A percentile compares a stretch with the other conserved stretches of the same genome.
Evolutionary conservation across 2,888 invertebrate species (phyloP).

Genomic region (Poecilobothrus nobilitatus): DNA sequence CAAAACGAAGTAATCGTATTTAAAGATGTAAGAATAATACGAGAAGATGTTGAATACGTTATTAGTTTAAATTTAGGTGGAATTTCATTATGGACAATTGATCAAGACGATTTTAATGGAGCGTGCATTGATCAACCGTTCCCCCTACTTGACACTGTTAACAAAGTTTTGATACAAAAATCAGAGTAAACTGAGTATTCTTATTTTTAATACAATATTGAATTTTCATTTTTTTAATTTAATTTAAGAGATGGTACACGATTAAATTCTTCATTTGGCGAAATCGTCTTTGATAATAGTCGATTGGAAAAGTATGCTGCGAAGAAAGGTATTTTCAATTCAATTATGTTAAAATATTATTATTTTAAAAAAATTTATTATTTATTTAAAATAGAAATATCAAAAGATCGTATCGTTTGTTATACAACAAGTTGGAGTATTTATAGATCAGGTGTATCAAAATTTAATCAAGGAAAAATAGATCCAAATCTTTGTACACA

Average conservation of each 20-base stretch:
- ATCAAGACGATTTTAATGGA: neutral
- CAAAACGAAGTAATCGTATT: neutral
- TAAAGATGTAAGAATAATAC: neutral
- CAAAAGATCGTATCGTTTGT: neutral
- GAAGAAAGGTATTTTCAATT: no score
- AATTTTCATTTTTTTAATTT: no score
- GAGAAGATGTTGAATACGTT: neutral
- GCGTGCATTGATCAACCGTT: neutral
- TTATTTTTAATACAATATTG: no score
- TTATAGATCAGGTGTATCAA: neutral
- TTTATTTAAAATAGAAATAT: neutral
- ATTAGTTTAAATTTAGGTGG: neutral
- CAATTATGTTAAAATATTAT: no score
- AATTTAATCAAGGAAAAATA: neutral
- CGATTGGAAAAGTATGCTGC: no score
- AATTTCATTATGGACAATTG: neutral
- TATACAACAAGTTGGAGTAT: neutral
- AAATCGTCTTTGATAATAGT: no score
- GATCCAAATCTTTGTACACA: constrained; percentile 7
- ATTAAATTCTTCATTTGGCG: no score
- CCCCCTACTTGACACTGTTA: neutral
- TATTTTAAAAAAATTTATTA: no score
- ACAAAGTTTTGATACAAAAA: neutral
- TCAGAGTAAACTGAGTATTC: neutral
- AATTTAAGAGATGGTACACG: no score